Percentiles rank a stretch among this genome's conserved stretches.
These are phyloP conservation scores for Ctenomys sociabilis DNA, from an alignment of 2,113 vertebrate genomes.

Conservation along the genomic window DNA sequence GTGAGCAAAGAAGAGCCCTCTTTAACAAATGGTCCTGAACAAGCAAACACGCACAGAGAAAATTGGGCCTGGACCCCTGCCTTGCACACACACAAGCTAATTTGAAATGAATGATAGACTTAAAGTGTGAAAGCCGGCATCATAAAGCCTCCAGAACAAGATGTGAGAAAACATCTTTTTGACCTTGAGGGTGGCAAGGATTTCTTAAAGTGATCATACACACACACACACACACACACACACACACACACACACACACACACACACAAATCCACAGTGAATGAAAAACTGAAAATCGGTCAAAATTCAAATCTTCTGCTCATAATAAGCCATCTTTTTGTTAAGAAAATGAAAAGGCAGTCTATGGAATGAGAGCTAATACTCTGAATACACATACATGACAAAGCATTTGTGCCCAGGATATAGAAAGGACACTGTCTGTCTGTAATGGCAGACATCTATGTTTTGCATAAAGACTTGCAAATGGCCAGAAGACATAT, in stretches of 20 bases:
- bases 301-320: conserved; percentile 49
- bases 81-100: neutral
- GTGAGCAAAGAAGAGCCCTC: neutral
- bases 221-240: neutral
- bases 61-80: neutral
- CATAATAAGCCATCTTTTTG: neutral
- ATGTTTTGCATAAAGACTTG: neutral
- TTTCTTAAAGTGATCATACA: neutral
- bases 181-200: neutral
- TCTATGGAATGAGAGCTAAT: neutral
- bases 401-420: neutral
- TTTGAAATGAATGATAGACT: conserved; percentile 34
- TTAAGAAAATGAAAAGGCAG: neutral
- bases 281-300: conserved; percentile 46
- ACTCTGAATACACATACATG: neutral
- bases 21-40: conserved; percentile 17
- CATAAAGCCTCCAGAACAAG: neutral
- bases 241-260: no score
- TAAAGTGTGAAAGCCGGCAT: neutral
- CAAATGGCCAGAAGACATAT: neutral
- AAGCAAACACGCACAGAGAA: neutral
- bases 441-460: neutral
- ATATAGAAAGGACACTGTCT: neutral
- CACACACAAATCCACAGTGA: neutral
- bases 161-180: neutral